Evolutionary conservation across 2,888 invertebrate genomes (phyloP).

Genomic region (Sesamia inferens): DNA sequence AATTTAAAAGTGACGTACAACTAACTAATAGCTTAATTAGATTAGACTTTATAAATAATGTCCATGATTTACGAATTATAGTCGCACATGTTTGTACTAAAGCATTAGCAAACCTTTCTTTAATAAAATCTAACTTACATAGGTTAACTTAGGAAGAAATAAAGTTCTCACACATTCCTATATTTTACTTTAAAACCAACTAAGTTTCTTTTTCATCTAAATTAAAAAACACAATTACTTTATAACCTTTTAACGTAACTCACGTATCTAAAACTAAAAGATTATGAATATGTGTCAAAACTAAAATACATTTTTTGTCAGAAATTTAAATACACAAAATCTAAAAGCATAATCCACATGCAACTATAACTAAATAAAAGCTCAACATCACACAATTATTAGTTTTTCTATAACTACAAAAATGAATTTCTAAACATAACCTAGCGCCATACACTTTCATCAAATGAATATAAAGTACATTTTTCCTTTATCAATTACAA

Average conservation of each 20-base stretch:
- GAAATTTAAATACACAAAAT: not conserved
- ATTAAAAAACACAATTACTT: not conserved
- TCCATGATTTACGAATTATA: constrained; percentile 30
- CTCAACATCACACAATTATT: not conserved
- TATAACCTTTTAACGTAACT: not conserved
- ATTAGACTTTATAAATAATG: constrained; percentile 49
- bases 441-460: not conserved
- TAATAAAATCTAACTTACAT: not conserved
- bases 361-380: not conserved
- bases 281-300: not conserved
- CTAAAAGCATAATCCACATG: not conserved
- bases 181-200: not conserved
- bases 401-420: not conserved
- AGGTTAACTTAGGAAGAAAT: not conserved
- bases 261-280: not conserved
- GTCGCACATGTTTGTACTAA: constrained; percentile 23
- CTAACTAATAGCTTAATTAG: constrained; percentile 57
- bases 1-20: constrained; percentile 46
- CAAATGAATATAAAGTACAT: not conserved
- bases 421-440: not conserved
- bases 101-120: not conserved
- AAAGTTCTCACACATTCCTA: too few relatives aligned
- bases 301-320: not conserved
- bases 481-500: constrained; percentile 42
- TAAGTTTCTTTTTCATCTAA: not conserved